Conservation (phyloP, 2,797 vertebrate species). For the Eurystomus glaucurus region DNA sequence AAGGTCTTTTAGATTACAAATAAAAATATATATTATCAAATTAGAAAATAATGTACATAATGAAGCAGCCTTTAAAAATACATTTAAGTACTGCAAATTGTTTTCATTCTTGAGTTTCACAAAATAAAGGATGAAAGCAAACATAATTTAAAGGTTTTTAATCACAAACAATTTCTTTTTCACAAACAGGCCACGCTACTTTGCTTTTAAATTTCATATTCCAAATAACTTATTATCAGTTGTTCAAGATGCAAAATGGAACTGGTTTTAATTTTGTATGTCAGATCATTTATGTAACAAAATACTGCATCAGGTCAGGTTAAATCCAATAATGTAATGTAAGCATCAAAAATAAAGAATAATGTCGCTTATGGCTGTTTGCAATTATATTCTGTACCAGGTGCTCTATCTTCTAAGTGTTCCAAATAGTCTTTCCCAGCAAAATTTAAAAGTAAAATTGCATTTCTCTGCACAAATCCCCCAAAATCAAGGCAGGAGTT, state of each 20-base stretch:
- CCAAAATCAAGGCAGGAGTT: neutral
- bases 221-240: neutral
- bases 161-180: neutral
- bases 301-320: neutral
- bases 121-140: neutral
- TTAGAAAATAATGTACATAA: neutral
- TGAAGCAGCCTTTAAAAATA: neutral
- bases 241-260: neutral
- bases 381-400: neutral
- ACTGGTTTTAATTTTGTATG: neutral
- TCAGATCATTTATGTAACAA: neutral
- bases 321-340: neutral
- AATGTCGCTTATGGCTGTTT: neutral
- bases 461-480: neutral
- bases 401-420: neutral
- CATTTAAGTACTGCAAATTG: neutral
- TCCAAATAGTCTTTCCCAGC: neutral
- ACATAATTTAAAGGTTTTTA: neutral
- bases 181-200: neutral
- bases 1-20: neutral
- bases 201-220: neutral
- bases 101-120: neutral
- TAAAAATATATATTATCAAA: neutral
- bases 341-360: neutral
- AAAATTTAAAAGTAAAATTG: neutral